Evolutionary conservation across 1,140 invertebrate genomes (phyloP).

Genomic region (Pseudomyrmex pallidus): DNA sequence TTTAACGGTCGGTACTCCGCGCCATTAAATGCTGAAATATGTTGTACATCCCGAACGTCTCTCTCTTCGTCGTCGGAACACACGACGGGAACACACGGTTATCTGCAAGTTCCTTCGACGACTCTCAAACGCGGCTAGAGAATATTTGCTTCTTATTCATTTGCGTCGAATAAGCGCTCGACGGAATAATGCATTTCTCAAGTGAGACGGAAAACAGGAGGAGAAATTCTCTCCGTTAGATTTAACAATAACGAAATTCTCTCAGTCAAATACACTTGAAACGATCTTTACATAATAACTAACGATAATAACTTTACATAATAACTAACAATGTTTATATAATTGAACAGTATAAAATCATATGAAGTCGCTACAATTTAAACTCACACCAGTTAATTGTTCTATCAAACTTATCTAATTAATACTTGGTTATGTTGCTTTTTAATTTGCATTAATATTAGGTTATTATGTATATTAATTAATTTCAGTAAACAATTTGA

Average conservation of each 20-base stretch:
- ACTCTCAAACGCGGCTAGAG: slow-evolving; percentile 28
- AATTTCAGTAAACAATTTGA: no score
- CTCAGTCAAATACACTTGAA: no score
- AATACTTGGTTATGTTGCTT: neutral
- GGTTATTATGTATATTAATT: no score
- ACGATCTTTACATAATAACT: no score
- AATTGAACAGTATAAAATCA: neutral
- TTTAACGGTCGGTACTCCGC: neutral
- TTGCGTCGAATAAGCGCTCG: neutral
- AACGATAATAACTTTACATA: no score
- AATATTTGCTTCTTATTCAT: neutral
- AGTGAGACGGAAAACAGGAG: no score
- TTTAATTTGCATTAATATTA: no score
- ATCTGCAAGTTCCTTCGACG: slow-evolving; percentile 48
- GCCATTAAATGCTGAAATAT: neutral
- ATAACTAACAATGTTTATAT: neutral
- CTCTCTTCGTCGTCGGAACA: slow-evolving; percentile 18
- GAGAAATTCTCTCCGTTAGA: neutral
- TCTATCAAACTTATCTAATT: neutral
- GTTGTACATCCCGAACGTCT: neutral
- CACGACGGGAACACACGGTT: neutral
- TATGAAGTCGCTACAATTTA: neutral
- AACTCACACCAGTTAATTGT: neutral
- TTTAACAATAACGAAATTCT: slow-evolving; percentile 3
- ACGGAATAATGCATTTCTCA: neutral